Percentiles rank a stretch among this genome's conserved stretches.
Evolutionary conservation across 2,113 vertebrate species (phyloP).

Genomic region (Sylvia atricapilla): DNA sequence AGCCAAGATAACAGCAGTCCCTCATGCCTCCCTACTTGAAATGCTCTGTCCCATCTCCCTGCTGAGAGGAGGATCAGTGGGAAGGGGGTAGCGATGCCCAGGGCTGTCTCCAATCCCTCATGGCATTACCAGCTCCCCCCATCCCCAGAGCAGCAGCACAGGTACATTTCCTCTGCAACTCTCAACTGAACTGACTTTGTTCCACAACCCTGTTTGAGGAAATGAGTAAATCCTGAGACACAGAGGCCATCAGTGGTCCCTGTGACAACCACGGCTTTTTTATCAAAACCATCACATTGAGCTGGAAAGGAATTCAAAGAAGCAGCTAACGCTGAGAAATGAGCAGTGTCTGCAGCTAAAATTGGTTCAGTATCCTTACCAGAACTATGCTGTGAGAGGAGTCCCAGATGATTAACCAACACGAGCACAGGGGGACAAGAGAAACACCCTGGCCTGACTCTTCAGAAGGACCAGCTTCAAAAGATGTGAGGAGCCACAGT

Average conservation of each 20-base stretch:
- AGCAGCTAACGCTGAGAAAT: background rate
- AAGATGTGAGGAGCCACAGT: background rate
- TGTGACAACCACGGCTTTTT: background rate
- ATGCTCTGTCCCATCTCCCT: background rate
- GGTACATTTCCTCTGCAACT: background rate
- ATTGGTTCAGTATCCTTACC: background rate
- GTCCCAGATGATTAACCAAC: background rate
- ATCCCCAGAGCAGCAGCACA: background rate
- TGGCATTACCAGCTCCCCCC: fast-evolving
- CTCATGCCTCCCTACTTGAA: background rate
- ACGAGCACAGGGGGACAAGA: background rate
- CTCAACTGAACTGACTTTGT: background rate
- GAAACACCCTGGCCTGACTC: background rate
- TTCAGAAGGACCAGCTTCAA: background rate
- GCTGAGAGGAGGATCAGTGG: background rate
- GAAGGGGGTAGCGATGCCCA: fast-evolving
- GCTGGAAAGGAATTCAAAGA: background rate
- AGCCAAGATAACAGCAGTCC: background rate
- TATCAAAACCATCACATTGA: background rate
- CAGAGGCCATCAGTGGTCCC: background rate
- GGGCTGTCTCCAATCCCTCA: background rate
- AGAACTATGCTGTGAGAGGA: background rate
- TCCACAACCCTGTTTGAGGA: background rate
- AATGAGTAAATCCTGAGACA: background rate
- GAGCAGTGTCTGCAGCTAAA: background rate